Percentiles rank a stretch among this genome's conserved stretches.
Evolutionary conservation across 1,140 invertebrate species (phyloP).

Genomic region (Dufourea novaeangliae): DNA sequence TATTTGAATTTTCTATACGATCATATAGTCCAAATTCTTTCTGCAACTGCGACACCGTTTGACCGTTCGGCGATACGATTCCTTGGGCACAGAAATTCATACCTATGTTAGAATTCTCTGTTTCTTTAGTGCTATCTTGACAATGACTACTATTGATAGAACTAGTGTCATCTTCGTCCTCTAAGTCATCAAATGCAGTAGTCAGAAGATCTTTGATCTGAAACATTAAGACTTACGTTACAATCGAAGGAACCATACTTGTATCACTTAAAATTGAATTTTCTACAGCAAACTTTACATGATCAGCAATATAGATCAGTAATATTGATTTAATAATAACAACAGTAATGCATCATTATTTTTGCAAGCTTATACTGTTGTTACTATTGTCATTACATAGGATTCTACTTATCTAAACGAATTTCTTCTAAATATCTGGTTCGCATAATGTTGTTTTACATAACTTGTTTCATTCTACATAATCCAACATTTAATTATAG

Average conservation of each 20-base stretch:
- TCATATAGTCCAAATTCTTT: constrained; percentile 65
- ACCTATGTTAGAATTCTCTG: constrained; percentile 55
- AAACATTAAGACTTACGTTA: constrained; percentile 16
- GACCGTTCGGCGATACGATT: constrained; percentile 35
- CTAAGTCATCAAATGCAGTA: constrained; percentile 75
- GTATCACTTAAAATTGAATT: not conserved
- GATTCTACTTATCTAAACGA: no score
- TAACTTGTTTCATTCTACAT: no score
- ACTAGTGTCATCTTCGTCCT: constrained; percentile 73
- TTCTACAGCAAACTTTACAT: no score
- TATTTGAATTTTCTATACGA: constrained; percentile 51
- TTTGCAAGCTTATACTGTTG: no score
- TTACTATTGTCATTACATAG: no score
- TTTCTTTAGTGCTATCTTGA: constrained; percentile 63
- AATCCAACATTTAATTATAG: no score
- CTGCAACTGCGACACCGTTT: constrained; percentile 59
- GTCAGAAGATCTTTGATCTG: constrained; percentile 73
- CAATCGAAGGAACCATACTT: not conserved
- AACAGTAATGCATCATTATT: no score
- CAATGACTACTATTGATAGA: constrained; percentile 75
- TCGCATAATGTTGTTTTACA: no score
- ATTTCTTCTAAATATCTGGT: no score
- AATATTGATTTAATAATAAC: no score
- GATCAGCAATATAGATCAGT: no score
- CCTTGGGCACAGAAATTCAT: constrained; percentile 52